Base-by-base conservation (phyloP, 2,797 vertebrate genomes). In the Peromyscus melanophrys region DNA sequence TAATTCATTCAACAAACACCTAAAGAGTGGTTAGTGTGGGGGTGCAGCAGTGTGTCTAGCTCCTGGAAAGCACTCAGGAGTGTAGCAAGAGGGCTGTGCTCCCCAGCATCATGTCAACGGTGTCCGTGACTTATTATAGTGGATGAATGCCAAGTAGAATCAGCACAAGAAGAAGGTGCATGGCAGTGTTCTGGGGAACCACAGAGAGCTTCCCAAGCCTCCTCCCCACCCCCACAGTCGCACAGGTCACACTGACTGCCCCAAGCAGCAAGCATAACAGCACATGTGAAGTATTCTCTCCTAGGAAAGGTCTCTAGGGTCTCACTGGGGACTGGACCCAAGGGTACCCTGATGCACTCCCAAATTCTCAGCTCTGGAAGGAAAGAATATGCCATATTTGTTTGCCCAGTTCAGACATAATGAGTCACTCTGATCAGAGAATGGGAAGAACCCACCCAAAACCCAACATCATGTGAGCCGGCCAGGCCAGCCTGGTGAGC, bases 1-100 rank as follows among this genome's bases (percentile, higher is more conserved):
- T 89, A 85, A 92, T 82, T 94, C 96, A 85, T 43, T 65, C 83
- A 67, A 23, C 85, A 92, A 63, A 16, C 78, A 25, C n/a, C 29
- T n/a, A 19, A n/a, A 25, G 12, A 65, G 49, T 6, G 25, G 43
- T 46, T 89, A 69, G 59, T 4, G 1, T 9, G 1, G 37, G 16
- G 29, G 13, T 21, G 17, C 29, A 4, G n/a, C 43, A 4, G 40
- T 10, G 40, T 6, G 1, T 34, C 8, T 3, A 21, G 59, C 29
- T 14, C 34, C 12, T 4, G 73, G 67, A 52, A n/a, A 25, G 40
- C 21, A 37, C 1, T 73, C 59, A 34, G 10, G 52, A 12, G 31
- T 43, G 10, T 89, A 43, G n/a, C 46, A 6, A 46, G 71, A 86
- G 55, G 25, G 11, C 2, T 25, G 25, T 25, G 0, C 73, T 52